A percentile compares a stretch with the other conserved stretches of the same genome.
Evolutionary conservation across 2,888 invertebrate species (phyloP).

Genomic region (Drosophila austrosaltans): DNA sequence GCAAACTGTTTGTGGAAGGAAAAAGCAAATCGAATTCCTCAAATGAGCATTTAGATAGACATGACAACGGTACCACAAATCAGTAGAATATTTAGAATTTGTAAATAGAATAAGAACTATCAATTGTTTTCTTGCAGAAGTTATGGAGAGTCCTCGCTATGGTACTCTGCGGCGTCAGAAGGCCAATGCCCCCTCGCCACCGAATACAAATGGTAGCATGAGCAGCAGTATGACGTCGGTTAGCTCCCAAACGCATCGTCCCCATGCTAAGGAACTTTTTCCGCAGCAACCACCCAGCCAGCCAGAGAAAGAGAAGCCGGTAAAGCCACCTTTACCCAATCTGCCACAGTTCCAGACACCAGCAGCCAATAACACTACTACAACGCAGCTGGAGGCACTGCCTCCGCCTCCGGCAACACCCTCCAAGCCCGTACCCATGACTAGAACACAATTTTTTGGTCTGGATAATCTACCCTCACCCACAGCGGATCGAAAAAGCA

Average conservation of each 20-base stretch:
- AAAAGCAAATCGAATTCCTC: conserved; percentile 81
- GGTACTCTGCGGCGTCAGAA: conserved; percentile 79
- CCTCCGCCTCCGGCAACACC: conserved; percentile 68
- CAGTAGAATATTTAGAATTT: background rate
- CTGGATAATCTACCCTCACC: conserved; percentile 79
- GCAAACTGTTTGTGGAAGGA: conserved; percentile 85
- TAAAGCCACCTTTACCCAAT: conserved; percentile 79
- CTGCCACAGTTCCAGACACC: conserved; percentile 64
- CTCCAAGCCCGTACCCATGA: conserved; percentile 81
- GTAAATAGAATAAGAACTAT: background rate
- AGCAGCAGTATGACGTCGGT: conserved; percentile 31
- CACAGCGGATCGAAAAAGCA: conserved; percentile 78
- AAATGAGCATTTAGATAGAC: conserved; percentile 77
- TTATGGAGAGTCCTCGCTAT: conserved; percentile 80
- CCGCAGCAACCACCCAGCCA: conserved; percentile 55
- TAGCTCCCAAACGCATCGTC: conserved; percentile 49
- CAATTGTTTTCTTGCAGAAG: conserved; percentile 53
- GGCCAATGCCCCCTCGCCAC: conserved; percentile 78
- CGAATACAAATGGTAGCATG: conserved; percentile 62
- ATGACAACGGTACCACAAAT: conserved; percentile 65
- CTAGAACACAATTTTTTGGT: conserved; percentile 80
- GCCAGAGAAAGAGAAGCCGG: conserved; percentile 71
- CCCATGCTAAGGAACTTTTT: conserved; percentile 78
- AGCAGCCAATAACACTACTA: conserved; percentile 36
- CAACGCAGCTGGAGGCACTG: conserved; percentile 56